These are phyloP conservation scores for Callorhinus ursinus DNA, from an alignment of 2,113 vertebrate genomes.

Conservation along the genomic window DNA sequence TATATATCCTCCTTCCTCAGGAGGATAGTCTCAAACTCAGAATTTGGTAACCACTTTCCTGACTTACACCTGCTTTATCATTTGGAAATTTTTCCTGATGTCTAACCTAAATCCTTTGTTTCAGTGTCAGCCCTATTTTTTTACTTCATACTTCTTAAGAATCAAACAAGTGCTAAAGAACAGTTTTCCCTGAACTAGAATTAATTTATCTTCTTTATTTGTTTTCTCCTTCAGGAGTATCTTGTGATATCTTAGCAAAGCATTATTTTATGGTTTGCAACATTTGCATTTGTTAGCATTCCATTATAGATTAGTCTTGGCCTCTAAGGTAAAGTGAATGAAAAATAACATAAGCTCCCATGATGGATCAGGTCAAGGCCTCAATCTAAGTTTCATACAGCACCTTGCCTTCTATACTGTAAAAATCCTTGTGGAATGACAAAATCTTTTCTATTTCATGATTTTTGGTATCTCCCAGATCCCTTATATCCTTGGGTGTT, in stretches of 20 bases:
- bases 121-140: not conserved
- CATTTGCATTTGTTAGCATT: conserved; percentile 8
- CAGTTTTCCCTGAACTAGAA: conserved; percentile 29
- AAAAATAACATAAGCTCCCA: conserved; percentile 59
- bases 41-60: not conserved
- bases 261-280: conserved; percentile 49
- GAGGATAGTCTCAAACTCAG: not conserved
- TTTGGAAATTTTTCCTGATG: not conserved
- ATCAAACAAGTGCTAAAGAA: not conserved
- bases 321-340: conserved; percentile 53
- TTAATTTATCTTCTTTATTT: conserved; percentile 23
- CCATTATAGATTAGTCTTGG: not conserved
- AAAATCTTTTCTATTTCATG: conserved; percentile 34
- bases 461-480: conserved; percentile 31
- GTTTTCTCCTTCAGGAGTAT: conserved; percentile 48
- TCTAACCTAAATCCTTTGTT: not conserved
- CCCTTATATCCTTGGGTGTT: not conserved
- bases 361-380: conserved; percentile 57
- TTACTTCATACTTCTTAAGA: conserved; percentile 33
- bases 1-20: not conserved
- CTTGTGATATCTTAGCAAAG: conserved; percentile 48
- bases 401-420: not conserved
- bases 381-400: not conserved
- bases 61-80: not conserved
- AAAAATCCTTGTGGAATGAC: conserved; percentile 13